A percentile compares a stretch with the other conserved stretches of the same genome.
Conservation (phyloP, 2,888 invertebrate species). For the Dexiosoma caninum region DNA sequence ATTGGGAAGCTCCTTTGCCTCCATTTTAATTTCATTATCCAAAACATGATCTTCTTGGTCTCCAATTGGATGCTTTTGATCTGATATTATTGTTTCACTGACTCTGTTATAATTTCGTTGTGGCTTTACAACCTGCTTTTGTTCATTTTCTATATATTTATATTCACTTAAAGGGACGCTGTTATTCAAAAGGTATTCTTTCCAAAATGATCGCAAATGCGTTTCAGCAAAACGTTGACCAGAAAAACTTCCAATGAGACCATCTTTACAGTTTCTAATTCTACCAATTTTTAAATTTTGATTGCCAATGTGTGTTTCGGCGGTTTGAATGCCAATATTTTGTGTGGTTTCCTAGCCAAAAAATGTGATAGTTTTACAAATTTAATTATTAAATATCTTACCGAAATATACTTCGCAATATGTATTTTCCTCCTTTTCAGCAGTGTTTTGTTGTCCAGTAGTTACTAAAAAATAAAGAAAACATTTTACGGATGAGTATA, state of each 20-base stretch:
- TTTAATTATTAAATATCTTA: constrained; percentile 68
- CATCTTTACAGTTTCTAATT: constrained; percentile 59
- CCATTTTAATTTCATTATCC: not conserved
- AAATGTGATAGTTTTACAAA: constrained; percentile 65
- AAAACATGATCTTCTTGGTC: not conserved
- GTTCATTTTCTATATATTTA: constrained; percentile 7
- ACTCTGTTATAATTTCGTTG: not conserved
- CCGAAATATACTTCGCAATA: constrained; percentile 70
- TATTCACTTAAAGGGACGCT: constrained; percentile 19
- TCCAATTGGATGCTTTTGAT: not conserved
- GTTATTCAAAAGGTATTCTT: constrained; percentile 40
- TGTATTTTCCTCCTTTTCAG: not conserved
- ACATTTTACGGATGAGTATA: no score
- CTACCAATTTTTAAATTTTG: constrained; percentile 68
- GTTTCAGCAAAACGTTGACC: constrained; percentile 69
- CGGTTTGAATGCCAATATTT: constrained; percentile 70
- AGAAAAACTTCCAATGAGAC: constrained; percentile 62
- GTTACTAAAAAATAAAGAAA: constrained; percentile 5
- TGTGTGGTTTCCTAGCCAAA: constrained; percentile 64
- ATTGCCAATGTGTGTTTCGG: constrained; percentile 67
- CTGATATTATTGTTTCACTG: not conserved
- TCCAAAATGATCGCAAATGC: constrained; percentile 69
- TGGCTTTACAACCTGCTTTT: not conserved
- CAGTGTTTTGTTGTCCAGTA: not conserved
- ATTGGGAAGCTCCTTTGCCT: not conserved